Evolutionary conservation across 1,140 invertebrate species (phyloP).

Genomic region (Penaeus japonicus): DNA sequence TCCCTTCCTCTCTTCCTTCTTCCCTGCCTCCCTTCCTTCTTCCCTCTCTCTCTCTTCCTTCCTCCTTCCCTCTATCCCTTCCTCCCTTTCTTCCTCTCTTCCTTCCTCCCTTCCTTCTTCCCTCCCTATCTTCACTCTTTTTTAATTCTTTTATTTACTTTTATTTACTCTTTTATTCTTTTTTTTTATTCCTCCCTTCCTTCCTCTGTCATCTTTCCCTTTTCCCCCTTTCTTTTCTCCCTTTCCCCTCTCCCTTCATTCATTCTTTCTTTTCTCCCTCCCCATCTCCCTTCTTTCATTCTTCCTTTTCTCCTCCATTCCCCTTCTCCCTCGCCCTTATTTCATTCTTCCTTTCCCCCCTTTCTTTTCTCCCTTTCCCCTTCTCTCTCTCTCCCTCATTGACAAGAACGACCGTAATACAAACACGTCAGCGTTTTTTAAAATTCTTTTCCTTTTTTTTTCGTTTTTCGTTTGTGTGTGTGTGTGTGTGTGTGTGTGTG

Average conservation of each 20-base stretch:
- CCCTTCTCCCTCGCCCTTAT: background rate
- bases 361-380: background rate
- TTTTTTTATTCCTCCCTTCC: background rate
- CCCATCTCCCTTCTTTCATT: background rate
- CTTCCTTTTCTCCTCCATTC: background rate
- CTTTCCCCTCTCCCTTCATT: background rate
- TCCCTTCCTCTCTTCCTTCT: background rate
- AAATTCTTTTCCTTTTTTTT: no score
- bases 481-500: no score
- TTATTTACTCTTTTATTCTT: background rate
- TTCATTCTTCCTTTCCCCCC: background rate
- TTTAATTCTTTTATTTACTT: background rate
- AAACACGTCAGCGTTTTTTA: no score
- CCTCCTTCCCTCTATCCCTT: background rate
- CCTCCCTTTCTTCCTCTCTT: background rate
- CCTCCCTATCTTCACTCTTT: background rate
- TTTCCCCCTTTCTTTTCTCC: background rate
- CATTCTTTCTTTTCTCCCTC: background rate
- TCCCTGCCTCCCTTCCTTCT: background rate
- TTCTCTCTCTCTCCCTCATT: background rate
- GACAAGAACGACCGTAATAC: no score
- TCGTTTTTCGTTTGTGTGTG: no score
- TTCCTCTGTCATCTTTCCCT: background rate
- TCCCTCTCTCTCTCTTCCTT: background rate
- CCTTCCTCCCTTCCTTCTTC: background rate